These are phyloP conservation scores for Darevskia nairensis DNA, from an alignment of 2,797 vertebrate genomes.

Conservation along the genomic window DNA sequence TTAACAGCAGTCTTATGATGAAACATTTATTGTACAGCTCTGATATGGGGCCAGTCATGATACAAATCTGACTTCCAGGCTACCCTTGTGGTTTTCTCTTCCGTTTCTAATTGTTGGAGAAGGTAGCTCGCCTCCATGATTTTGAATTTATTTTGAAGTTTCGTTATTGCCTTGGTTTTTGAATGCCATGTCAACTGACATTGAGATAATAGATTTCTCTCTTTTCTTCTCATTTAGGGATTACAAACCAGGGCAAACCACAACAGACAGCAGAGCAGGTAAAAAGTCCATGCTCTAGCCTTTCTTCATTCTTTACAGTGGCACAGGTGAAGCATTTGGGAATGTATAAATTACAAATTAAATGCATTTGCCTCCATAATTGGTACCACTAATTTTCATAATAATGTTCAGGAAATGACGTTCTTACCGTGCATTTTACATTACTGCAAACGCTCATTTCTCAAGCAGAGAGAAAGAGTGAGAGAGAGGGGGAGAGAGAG, in stretches of 20 bases:
- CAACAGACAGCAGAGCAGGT: neutral
- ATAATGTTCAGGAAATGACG: neutral
- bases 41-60: neutral
- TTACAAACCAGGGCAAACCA: neutral
- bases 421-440: constrained; percentile 28
- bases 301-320: neutral
- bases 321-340: neutral
- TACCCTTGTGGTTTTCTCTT: neutral
- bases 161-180: neutral
- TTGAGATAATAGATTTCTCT: neutral
- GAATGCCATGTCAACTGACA: neutral
- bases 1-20: neutral
- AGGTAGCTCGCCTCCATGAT: neutral
- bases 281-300: neutral
- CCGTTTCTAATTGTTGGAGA: neutral
- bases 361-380: neutral
- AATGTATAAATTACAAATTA: neutral
- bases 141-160: neutral
- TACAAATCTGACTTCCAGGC: neutral
- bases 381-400: neutral
- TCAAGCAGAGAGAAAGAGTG: neutral
- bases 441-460: neutral
- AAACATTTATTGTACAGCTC: neutral
- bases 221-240: neutral
- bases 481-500: neutral